phyloP scores from a whole-genome alignment of 1,140 invertebrate genomes.

The Heliothis subflexa region DNA sequence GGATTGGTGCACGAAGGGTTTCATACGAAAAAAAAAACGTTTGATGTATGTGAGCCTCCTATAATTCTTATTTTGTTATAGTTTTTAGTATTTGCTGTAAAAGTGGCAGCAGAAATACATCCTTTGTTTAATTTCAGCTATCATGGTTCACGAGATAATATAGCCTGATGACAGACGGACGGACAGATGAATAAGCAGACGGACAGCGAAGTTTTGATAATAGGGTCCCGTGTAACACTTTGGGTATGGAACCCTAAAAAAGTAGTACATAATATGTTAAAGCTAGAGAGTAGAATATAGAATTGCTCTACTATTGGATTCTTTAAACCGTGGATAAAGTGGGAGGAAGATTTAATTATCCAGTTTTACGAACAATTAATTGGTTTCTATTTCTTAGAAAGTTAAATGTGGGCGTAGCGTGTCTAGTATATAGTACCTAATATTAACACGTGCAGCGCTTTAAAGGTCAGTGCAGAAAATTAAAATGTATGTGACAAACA shows the following conservation, averaged over 20 bases:
- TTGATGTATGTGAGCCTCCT: too few species aligned
- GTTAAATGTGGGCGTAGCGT: slow-evolving; percentile 20
- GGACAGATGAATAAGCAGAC: too few species aligned
- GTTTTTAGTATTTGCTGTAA: too few species aligned
- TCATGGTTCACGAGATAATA: too few species aligned
- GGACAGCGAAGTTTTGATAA: too few species aligned
- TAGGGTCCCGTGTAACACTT: too few species aligned
- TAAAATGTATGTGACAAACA: slow-evolving; percentile 2
- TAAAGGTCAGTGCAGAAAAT: slow-evolving; percentile 4
- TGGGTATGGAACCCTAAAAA: background rate
- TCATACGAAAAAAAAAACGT: too few species aligned
- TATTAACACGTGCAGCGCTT: background rate
- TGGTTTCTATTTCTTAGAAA: slow-evolving; percentile 31
- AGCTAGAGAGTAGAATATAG: background rate
- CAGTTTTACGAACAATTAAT: slow-evolving; percentile 27
- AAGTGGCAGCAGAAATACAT: too few species aligned
- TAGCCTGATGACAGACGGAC: too few species aligned
- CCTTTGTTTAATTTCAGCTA: too few species aligned
- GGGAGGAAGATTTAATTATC: slow-evolving; percentile 33
- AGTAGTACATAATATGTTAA: slow-evolving; percentile 17
- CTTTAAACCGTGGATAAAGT: background rate
- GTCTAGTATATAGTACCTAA: background rate
- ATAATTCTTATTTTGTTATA: too few species aligned
- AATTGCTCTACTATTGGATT: background rate
- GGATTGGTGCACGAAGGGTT: too few species aligned